These are phyloP conservation scores for Drosophila putrida DNA, from an alignment of 2,888 invertebrate genomes.

Conservation along the genomic window DNA sequence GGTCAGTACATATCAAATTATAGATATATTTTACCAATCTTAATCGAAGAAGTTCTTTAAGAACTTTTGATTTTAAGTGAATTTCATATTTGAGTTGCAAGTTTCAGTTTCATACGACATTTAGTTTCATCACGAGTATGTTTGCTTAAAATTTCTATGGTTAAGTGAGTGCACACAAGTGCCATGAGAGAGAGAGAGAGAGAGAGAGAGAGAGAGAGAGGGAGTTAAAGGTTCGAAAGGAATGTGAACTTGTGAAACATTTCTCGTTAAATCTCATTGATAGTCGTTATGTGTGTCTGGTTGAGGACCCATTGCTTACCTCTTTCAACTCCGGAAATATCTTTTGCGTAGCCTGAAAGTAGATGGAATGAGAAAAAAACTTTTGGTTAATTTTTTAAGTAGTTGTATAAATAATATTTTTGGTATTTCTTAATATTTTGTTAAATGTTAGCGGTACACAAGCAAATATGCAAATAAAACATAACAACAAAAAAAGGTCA, in stretches of 20 bases:
- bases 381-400: slow-evolving; percentile 42
- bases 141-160: slow-evolving; percentile 26
- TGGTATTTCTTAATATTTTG: slow-evolving; percentile 43
- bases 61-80: neutral
- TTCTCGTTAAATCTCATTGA: slow-evolving; percentile 18
- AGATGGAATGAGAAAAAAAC: slow-evolving; percentile 58
- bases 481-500: slow-evolving; percentile 28
- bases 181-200: neutral
- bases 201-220: no score
- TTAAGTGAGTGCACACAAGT: slow-evolving; percentile 28
- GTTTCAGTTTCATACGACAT: slow-evolving; percentile 4
- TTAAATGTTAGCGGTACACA: slow-evolving; percentile 28
- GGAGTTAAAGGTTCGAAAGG: no score
- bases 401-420: slow-evolving; percentile 36
- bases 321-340: slow-evolving; percentile 85
- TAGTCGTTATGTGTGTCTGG: slow-evolving; percentile 2
- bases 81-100: slow-evolving; percentile 22
- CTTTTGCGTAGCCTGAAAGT: slow-evolving; percentile 87
- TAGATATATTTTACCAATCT: no score
- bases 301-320: slow-evolving; percentile 74
- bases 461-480: slow-evolving; percentile 41
- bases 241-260: slow-evolving; percentile 15
- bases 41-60: no score
- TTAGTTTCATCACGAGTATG: slow-evolving; percentile 13
- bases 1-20: no score